Percentiles rank a stretch among this genome's conserved stretches.
phyloP scores from a whole-genome alignment of 2,797 vertebrate species.

The Squalus acanthias region DNA sequence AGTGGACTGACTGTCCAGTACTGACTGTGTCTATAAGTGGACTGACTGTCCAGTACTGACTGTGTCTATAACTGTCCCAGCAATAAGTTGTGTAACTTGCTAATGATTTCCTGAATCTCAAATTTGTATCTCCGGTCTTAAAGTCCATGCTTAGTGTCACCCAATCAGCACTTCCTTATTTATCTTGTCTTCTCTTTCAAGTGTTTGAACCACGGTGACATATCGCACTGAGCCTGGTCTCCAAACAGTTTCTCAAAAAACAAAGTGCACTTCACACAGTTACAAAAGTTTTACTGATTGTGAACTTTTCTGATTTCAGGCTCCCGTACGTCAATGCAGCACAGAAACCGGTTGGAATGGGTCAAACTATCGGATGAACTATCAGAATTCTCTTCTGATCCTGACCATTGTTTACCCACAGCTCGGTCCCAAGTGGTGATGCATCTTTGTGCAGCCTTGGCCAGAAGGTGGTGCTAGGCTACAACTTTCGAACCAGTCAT shows the following conservation, averaged over 20 bases:
- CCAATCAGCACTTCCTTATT: neutral
- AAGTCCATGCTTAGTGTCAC: neutral
- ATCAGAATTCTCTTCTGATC: neutral
- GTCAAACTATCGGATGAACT: no score
- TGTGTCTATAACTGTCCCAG: neutral
- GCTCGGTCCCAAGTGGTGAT: neutral
- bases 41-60: neutral
- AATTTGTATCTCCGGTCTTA: neutral
- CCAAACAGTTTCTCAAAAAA: neutral
- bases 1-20: no score
- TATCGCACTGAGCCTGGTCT: neutral
- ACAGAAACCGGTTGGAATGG: neutral
- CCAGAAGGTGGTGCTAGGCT: neutral
- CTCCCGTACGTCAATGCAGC: neutral
- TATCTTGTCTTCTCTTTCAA: neutral
- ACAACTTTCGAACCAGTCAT: neutral
- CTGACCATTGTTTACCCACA: neutral
- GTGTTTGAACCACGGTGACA: neutral
- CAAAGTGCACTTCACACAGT: neutral
- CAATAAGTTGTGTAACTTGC: neutral
- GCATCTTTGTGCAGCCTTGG: neutral
- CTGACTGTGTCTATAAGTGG: neutral
- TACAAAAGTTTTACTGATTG: neutral
- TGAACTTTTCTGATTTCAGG: neutral
- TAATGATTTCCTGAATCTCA: slow-evolving; percentile 4